Evolutionary conservation across 2,888 invertebrate genomes (phyloP).

Genomic region (Cloeon dipterum): DNA sequence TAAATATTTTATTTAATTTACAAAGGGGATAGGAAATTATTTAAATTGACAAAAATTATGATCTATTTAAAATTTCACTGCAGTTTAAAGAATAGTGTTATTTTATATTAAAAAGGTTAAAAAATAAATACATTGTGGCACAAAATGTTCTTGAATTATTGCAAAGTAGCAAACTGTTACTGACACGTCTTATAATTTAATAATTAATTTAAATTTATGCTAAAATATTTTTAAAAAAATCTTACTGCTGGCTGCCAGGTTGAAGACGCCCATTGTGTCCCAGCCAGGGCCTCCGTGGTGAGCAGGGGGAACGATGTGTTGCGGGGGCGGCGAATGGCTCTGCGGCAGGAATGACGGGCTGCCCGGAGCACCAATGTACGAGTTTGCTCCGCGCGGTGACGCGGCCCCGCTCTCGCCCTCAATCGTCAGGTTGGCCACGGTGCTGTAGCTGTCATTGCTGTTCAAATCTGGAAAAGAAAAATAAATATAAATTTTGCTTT

Average conservation of each 20-base stretch:
- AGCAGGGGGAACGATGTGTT: conserved; percentile 19
- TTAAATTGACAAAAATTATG: too few relatives aligned
- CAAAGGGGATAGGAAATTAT: too few relatives aligned
- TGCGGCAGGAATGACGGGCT: conserved; percentile 60
- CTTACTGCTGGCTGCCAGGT: neutral
- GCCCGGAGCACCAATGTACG: conserved; percentile 30
- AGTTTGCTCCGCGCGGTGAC: conserved; percentile 41
- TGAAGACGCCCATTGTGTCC: conserved; percentile 29
- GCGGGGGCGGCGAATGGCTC: conserved; percentile 24
- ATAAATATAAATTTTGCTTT: neutral
- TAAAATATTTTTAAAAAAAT: too few relatives aligned
- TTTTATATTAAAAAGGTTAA: too few relatives aligned
- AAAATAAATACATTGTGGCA: too few relatives aligned
- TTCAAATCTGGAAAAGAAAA: conserved; percentile 39
- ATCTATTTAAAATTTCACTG: too few relatives aligned
- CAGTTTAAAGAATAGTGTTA: too few relatives aligned
- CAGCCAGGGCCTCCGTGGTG: conserved; percentile 36
- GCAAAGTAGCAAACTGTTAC: too few relatives aligned
- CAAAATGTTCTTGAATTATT: too few relatives aligned
- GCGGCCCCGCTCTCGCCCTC: conserved; percentile 45
- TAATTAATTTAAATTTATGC: too few relatives aligned
- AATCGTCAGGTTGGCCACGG: conserved; percentile 57
- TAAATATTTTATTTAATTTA: too few relatives aligned
- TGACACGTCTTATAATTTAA: too few relatives aligned
- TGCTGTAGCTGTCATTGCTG: conserved; percentile 71